Evolutionary conservation across 2,888 invertebrate species (phyloP), one percentile per base, ranked within the genome.

Genomic region (Invenusta paracnida): DNA sequence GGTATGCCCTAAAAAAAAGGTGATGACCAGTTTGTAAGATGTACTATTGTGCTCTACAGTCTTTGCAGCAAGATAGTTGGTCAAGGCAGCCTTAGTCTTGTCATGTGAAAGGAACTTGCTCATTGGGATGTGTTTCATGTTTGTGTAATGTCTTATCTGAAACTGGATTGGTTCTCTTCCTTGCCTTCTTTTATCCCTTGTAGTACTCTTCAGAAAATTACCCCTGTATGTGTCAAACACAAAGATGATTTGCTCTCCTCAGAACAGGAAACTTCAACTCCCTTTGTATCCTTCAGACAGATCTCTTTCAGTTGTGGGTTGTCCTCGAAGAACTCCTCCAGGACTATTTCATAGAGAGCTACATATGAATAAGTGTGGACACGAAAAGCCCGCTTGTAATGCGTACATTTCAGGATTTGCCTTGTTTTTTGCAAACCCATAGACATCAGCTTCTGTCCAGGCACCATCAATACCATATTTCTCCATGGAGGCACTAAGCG

Each of bases 401-500:
- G 84, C 23, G 81, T 87, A 31, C 84, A 87, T 30, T 87, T 87
- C 66, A 87, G 87, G 28, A 86, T 85, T 82, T 86, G 81, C 29
- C 86, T 67, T 86, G 85, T 86, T 25, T 84, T 86, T 11, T 84
- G 81, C 30, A 84, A 17, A 17, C 85, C n/a, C 85, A 85, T 85
- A 85, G 11, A 85, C 85, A 2, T 30, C 84, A 83, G 85, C 67
- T 67, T 85, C 85, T 2, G 28, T 83, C 85, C 83, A 82, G 0
- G 27, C 25, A 67, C 85, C 85, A 85, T 85, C 84, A 27, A 85
- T 85, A 0, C 85, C 85, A 0, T 84, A 85, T 27, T 85, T 85
- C 31, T 85, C 85, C 11, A 86, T 86, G 13, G 86, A 79, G 28
- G 79, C 27, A 29, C 86, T 67, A 67, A 86, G 29, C 85, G 28